These are phyloP conservation scores for Lophura swinhoii DNA, from an alignment of 2,797 vertebrate species.

Conservation along the genomic window DNA sequence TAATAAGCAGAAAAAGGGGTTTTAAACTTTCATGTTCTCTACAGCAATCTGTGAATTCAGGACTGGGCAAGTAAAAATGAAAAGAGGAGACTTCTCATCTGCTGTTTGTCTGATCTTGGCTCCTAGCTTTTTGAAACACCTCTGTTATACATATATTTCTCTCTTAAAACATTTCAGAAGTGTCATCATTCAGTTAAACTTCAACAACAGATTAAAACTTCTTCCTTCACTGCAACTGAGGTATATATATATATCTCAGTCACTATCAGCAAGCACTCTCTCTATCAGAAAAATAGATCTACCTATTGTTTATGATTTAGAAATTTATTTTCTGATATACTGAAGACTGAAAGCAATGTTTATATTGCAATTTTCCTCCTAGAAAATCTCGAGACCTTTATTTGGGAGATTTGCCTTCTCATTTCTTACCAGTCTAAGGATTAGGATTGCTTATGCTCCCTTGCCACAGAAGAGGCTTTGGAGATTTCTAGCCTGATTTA, in stretches of 20 bases:
- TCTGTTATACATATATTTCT: neutral
- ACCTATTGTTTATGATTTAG: neutral
- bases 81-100: neutral
- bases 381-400: neutral
- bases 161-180: neutral
- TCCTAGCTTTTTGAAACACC: neutral
- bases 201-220: neutral
- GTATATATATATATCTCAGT: fast-evolving
- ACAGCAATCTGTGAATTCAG: neutral
- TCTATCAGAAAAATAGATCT: neutral
- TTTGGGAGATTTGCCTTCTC: constrained; percentile 17
- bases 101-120: neutral
- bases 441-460: constrained; percentile 45
- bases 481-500: constrained; percentile 66
- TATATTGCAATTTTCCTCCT: neutral
- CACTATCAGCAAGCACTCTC: fast-evolving
- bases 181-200: neutral
- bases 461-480: constrained; percentile 52
- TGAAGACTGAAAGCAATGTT: neutral
- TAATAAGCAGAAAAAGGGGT: neutral
- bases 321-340: neutral
- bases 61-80: neutral
- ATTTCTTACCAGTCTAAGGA: constrained; percentile 22
- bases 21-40: neutral
- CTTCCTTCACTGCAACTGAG: neutral